Conservation (phyloP, 2,797 vertebrate species). For the Mallotus villosus region DNA sequence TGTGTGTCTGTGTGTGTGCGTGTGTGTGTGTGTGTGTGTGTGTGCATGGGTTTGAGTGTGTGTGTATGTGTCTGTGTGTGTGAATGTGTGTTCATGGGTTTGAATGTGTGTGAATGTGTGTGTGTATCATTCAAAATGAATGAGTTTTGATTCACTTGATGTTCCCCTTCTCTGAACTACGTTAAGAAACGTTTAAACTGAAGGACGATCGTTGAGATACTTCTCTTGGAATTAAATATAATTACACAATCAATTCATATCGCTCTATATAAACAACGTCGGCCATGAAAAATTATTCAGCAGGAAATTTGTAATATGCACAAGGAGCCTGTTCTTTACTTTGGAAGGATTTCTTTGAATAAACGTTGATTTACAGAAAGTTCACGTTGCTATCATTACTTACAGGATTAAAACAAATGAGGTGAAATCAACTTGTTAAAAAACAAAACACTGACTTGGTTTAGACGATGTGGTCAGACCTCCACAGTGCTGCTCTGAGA, state of each 20-base stretch:
- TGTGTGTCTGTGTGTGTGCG: background rate
- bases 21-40: background rate
- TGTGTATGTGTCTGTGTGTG: constrained; percentile 8
- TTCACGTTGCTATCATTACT: background rate
- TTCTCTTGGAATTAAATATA: background rate
- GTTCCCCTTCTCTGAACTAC: background rate
- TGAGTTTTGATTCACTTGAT: too few species aligned
- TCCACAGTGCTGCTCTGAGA: background rate
- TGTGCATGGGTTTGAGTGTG: constrained; percentile 10
- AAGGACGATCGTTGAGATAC: background rate
- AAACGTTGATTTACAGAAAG: background rate
- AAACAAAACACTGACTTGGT: background rate
- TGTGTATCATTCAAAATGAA: background rate
- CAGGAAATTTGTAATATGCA: too few species aligned
- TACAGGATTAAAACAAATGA: background rate
- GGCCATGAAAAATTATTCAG: background rate
- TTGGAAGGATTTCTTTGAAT: background rate
- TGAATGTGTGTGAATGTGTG: background rate
- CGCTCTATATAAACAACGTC: background rate
- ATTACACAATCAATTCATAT: background rate
- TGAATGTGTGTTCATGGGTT: background rate
- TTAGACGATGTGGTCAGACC: background rate
- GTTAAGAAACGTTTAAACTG: too few species aligned
- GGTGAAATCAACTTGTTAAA: background rate
- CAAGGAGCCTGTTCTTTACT: too few species aligned